Evolutionary conservation across 2,797 vertebrate genomes (phyloP).

Genomic region (Zenarchopterus dispar): DNA sequence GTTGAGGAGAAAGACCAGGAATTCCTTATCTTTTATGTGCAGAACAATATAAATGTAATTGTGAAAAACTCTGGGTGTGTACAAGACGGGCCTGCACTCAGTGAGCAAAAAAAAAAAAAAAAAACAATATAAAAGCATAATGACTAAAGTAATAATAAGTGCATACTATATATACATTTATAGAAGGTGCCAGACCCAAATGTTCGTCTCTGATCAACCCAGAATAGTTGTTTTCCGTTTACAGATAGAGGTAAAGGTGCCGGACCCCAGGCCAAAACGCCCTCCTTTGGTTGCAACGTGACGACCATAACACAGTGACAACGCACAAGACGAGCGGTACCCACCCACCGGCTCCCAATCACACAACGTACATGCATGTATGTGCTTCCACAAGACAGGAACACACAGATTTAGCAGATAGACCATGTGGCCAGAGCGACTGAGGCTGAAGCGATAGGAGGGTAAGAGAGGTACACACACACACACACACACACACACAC

Average conservation of each 20-base stretch:
- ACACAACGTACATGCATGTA: conserved; percentile 28
- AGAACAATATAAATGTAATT: too few relatives aligned
- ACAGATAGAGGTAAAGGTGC: conserved; percentile 33
- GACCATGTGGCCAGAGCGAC: conserved; percentile 36
- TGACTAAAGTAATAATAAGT: background rate
- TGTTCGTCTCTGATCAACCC: background rate
- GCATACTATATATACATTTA: background rate
- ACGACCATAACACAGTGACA: conserved; percentile 26
- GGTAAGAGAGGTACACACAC: conserved; percentile 17
- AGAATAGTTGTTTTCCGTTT: conserved; percentile 17
- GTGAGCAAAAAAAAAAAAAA: background rate
- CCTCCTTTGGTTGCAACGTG: conserved; percentile 6
- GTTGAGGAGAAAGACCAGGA: too few relatives aligned
- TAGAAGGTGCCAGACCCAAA: too few relatives aligned
- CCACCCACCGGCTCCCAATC: conserved; percentile 33
- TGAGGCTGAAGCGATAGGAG: conserved; percentile 52
- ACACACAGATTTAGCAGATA: conserved; percentile 64
- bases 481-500: conserved; percentile 9
- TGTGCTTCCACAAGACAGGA: conserved; percentile 14
- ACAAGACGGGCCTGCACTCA: background rate
- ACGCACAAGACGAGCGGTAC: background rate
- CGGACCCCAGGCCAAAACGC: conserved; percentile 28
- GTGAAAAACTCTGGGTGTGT: too few relatives aligned
- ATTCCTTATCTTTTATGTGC: too few relatives aligned
- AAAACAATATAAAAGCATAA: background rate